Evolutionary conservation across 1,140 invertebrate species (phyloP).

Genomic region (Ceratina calcarata): DNA sequence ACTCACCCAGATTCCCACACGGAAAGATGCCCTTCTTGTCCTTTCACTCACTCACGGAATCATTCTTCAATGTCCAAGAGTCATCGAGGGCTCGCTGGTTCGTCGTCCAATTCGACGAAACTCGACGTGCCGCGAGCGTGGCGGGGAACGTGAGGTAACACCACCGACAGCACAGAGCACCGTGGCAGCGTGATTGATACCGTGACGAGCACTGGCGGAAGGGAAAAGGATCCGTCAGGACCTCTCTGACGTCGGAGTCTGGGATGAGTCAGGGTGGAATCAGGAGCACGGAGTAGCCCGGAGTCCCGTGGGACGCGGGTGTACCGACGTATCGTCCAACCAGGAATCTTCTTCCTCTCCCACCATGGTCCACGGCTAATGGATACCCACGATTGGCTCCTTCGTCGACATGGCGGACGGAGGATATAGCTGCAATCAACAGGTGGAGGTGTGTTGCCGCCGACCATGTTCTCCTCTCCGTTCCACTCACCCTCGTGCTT

Average conservation of each 20-base stretch:
- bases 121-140: neutral
- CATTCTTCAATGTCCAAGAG: conserved; percentile 3
- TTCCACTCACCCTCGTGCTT: conserved; percentile 10
- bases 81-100: neutral
- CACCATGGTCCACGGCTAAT: conserved; percentile 66
- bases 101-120: neutral
- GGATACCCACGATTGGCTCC: conserved; percentile 72
- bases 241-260: conserved; percentile 46
- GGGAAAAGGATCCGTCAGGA: conserved; percentile 46
- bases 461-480: conserved; percentile 3
- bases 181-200: conserved; percentile 37
- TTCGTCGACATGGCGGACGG: conserved; percentile 73
- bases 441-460: conserved; percentile 67
- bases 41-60: conserved; percentile 16
- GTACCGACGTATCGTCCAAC: conserved; percentile 66
- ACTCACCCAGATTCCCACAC: neutral
- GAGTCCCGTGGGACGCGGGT: conserved; percentile 65
- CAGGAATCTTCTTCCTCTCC: conserved; percentile 65
- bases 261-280: conserved; percentile 54
- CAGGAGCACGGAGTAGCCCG: conserved; percentile 17
- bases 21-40: neutral
- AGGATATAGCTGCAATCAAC: conserved; percentile 69
- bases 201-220: conserved; percentile 49
- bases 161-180: conserved; percentile 9
- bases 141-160: neutral